A percentile compares a stretch with the other conserved stretches of the same genome.
phyloP scores from a whole-genome alignment of 1,140 invertebrate genomes.

The Zaprionus taronus region DNA sequence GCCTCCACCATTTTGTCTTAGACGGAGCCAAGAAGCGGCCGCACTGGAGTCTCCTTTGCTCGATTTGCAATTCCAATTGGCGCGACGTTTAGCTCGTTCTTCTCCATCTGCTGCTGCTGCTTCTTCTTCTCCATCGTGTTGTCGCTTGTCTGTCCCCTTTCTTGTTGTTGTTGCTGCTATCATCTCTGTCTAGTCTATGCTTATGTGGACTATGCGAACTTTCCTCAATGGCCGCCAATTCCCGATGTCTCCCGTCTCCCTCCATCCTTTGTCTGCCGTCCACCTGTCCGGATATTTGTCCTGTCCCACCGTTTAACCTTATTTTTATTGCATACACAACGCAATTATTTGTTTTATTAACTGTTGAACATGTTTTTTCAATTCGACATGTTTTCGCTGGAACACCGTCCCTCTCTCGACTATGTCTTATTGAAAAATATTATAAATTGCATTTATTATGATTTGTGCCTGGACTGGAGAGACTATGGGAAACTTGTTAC shows the following conservation, averaged over 20 bases:
- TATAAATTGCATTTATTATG: conserved; percentile 75
- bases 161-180: conserved; percentile 13
- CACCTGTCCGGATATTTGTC: conserved; percentile 52
- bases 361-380: conserved; percentile 76
- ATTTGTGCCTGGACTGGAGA: background rate
- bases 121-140: background rate
- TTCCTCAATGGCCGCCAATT: conserved; percentile 49
- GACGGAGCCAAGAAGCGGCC: conserved; percentile 31
- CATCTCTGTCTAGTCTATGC: conserved; percentile 34
- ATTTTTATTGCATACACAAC: conserved; percentile 81
- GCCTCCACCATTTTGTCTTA: conserved; percentile 77
- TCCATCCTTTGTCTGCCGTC: background rate
- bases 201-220: background rate
- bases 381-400: conserved; percentile 44
- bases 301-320: conserved; percentile 68
- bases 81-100: conserved; percentile 30
- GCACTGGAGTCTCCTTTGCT: conserved; percentile 14
- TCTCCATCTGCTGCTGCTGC: conserved; percentile 2
- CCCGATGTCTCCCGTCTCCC: background rate
- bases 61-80: conserved; percentile 62
- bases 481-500: conserved; percentile 59
- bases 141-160: conserved; percentile 3
- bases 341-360: conserved; percentile 84
- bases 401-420: background rate
- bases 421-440: conserved; percentile 55